These are phyloP conservation scores for Augochlorella aurata DNA, from an alignment of 2,888 invertebrate species.

Conservation along the genomic window DNA sequence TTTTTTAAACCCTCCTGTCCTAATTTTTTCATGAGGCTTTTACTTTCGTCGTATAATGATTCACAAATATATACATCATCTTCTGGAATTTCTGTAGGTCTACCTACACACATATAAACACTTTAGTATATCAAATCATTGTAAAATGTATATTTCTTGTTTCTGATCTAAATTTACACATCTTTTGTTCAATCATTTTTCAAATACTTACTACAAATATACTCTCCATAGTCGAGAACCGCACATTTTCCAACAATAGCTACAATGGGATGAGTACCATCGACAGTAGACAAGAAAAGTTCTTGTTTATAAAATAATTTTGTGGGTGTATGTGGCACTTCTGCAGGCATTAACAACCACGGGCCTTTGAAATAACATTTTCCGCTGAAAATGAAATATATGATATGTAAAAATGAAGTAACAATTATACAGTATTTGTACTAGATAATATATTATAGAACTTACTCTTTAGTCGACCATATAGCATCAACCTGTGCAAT, in stretches of 20 bases:
- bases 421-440: background rate
- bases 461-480: constrained; percentile 95
- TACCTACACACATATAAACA: constrained; percentile 83
- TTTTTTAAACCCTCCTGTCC: constrained; percentile 89
- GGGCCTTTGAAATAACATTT: constrained; percentile 97
- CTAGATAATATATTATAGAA: constrained; percentile 64
- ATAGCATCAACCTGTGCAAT: constrained; percentile 96
- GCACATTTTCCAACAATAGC: constrained; percentile 96
- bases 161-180: background rate
- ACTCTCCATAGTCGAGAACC: constrained; percentile 95
- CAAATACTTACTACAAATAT: constrained; percentile 89
- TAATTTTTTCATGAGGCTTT: constrained; percentile 89
- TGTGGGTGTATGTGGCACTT: constrained; percentile 91
- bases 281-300: constrained; percentile 93
- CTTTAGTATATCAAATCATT: background rate
- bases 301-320: constrained; percentile 96
- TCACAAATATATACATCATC: constrained; percentile 96
- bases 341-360: constrained; percentile 94
- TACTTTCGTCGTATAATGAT: constrained; percentile 94
- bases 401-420: background rate
- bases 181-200: constrained; percentile 1
- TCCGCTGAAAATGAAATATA: constrained; percentile 84
- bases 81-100: constrained; percentile 96
- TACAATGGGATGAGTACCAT: constrained; percentile 94
- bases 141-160: background rate